phyloP scores from a whole-genome alignment of 2,888 invertebrate genomes.

The Polia nebulosa region DNA sequence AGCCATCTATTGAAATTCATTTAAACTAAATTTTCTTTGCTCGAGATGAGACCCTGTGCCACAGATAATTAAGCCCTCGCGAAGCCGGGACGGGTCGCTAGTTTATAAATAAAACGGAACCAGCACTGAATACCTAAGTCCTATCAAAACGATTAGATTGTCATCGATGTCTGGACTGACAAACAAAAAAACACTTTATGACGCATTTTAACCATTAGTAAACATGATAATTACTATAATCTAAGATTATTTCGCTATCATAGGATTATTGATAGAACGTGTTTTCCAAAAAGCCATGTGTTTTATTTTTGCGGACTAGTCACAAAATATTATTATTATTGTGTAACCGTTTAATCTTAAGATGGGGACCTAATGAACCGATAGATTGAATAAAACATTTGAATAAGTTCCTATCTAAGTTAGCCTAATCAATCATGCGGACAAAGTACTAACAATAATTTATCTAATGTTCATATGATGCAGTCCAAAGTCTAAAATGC shows the following conservation, averaged over 20 bases:
- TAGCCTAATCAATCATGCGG: constrained; percentile 6
- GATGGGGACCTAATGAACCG: not conserved
- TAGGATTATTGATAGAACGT: constrained; percentile 5
- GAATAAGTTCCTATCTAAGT: not conserved
- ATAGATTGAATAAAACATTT: constrained; percentile 7
- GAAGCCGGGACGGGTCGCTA: too few relatives aligned
- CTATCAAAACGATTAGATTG: constrained; percentile 38
- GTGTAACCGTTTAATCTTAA: not conserved
- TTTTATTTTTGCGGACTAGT: not conserved
- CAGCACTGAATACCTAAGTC: not conserved
- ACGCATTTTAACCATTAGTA: constrained; percentile 22
- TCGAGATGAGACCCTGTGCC: too few relatives aligned
- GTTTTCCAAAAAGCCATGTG: constrained; percentile 3
- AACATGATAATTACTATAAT: constrained; percentile 40
- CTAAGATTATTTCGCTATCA: constrained; percentile 20
- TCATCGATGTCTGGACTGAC: not conserved
- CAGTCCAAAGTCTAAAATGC: constrained; percentile 28
- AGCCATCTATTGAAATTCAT: too few relatives aligned
- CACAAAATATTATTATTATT: constrained; percentile 11
- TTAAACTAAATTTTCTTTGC: too few relatives aligned
- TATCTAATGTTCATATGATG: constrained; percentile 17
- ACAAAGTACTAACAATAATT: constrained; percentile 18
- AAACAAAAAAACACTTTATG: constrained; percentile 44
- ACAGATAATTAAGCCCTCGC: too few relatives aligned
- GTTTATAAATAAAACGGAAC: constrained; percentile 1